Evolutionary conservation across 2,797 vertebrate species (phyloP), one percentile per base, ranked within the genome.

Genomic region (Channa striata): DNA sequence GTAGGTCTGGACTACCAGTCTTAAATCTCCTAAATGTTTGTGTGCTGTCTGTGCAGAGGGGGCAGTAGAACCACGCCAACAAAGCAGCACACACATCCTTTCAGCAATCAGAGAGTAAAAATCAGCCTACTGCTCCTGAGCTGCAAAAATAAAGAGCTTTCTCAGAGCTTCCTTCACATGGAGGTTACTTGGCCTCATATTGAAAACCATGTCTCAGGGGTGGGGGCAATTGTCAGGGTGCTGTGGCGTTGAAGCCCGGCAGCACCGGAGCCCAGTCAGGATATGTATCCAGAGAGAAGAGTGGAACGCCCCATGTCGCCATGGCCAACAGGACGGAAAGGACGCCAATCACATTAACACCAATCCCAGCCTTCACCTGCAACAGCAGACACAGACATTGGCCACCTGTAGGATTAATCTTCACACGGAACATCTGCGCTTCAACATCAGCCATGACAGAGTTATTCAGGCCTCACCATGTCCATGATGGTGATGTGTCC

Each of bases 351-450:
- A 97, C 82, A 16, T 98, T 98, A 67, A 97, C 87, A 0, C 96
- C 97, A 67, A 98, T 88, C 61, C 97, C 97, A 54, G 96, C 96
- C 92, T 98, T 99, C 54, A 98, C 95, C 97, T 98, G 82, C 59
- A 91, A 68, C 5, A 59, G 61, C 2, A 36, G 10, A 60, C 51
- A 21, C 0, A 1, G 8, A 1, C 5, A 2, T 49, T n/a, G 53
- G 5, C 16, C 20, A 3, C 11, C 6, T 8, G 11, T 11, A 10
- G 36, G 10, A 1, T 5, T 37, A 37, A 37, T 7, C 36, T 37
- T 37, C 36, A 37, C 11, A 11, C 11, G 4, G 34, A 11, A 36
- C 8, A 30, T 30, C 40, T 42, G 53, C 6, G 11, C 13, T 19
- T 19, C 5, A 20, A 2, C 20, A 46, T 20, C n/a, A 54, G 37